Evolutionary conservation across 2,888 invertebrate genomes (phyloP).

Genomic region (Pseudococcus longispinus): DNA sequence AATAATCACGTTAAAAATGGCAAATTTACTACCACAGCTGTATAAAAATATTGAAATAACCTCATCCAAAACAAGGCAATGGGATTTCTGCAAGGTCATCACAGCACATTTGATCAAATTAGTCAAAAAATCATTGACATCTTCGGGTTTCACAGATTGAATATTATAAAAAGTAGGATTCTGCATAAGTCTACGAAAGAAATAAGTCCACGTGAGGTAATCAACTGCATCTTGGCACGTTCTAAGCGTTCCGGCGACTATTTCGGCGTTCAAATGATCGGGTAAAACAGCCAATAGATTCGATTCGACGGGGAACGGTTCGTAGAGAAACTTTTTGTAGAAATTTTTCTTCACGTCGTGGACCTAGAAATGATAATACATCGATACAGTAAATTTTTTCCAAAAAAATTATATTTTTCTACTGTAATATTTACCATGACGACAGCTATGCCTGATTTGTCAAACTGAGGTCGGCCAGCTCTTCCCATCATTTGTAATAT

Average conservation of each 20-base stretch:
- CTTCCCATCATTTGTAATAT: slow-evolving; percentile 99
- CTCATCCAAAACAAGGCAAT: slow-evolving; percentile 81
- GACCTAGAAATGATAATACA: slow-evolving; percentile 63
- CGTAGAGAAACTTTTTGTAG: slow-evolving; percentile 98
- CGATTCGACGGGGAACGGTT: slow-evolving; percentile 99
- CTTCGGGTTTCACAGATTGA: slow-evolving; percentile 73
- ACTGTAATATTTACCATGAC: slow-evolving; percentile 68
- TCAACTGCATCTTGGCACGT: slow-evolving; percentile 92
- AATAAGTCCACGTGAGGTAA: slow-evolving; percentile 98
- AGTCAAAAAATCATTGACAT: slow-evolving; percentile 79
- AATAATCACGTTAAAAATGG: neutral
- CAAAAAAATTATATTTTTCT: neutral
- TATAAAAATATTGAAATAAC: slow-evolving; percentile 63
- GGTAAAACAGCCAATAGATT: slow-evolving; percentile 88
- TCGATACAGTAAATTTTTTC: neutral
- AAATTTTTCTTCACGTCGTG: slow-evolving; percentile 98
- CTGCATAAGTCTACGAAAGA: slow-evolving; percentile 78
- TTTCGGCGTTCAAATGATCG: slow-evolving; percentile 97
- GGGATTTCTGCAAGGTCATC: slow-evolving; percentile 74
- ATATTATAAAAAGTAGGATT: slow-evolving; percentile 77
- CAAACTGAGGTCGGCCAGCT: slow-evolving; percentile 97
- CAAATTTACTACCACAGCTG: neutral
- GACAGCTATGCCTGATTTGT: slow-evolving; percentile 87
- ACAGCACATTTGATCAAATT: slow-evolving; percentile 81
- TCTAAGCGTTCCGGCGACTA: slow-evolving; percentile 93